These are phyloP conservation scores for Actinostola sp. DNA, from an alignment of 92 coral and sea anemone genomes.

Conservation along the genomic window DNA sequence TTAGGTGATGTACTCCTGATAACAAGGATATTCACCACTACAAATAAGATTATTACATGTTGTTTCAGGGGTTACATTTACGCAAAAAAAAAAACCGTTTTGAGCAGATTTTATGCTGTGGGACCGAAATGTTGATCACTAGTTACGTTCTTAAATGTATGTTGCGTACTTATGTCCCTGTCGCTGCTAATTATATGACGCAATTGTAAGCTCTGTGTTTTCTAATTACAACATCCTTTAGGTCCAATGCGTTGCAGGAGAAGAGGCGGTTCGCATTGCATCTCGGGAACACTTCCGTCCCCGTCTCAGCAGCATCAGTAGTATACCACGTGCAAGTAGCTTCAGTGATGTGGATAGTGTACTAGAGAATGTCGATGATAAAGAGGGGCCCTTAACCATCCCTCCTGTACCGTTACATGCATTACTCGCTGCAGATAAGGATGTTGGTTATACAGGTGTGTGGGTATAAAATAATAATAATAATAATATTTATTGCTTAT, in stretches of 20 bases:
- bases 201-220: neutral
- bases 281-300: conserved; percentile 75
- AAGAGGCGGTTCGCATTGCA: conserved; percentile 80
- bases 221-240: conserved; percentile 2
- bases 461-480: too few species aligned
- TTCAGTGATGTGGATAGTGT: conserved; percentile 64
- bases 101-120: too few species aligned
- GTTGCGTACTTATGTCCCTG: too few species aligned
- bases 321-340: conserved; percentile 77
- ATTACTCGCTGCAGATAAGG: conserved; percentile 93
- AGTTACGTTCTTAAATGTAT: too few species aligned
- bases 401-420: conserved; percentile 94
- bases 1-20: too few species aligned
- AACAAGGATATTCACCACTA: too few species aligned
- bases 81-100: too few species aligned
- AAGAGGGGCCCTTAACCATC: conserved; percentile 67
- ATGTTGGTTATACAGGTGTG: conserved; percentile 69
- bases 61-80: too few species aligned
- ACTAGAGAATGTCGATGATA: conserved; percentile 52
- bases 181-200: too few species aligned
- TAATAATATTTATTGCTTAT: too few species aligned
- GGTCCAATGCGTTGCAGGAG: conserved; percentile 96
- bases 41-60: too few species aligned
- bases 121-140: too few species aligned
- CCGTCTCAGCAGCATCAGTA: conserved; percentile 80